A percentile compares a stretch with the other conserved stretches of the same genome.
phyloP scores from a whole-genome alignment of 2,888 invertebrate genomes.

The Hypena proboscidalis region DNA sequence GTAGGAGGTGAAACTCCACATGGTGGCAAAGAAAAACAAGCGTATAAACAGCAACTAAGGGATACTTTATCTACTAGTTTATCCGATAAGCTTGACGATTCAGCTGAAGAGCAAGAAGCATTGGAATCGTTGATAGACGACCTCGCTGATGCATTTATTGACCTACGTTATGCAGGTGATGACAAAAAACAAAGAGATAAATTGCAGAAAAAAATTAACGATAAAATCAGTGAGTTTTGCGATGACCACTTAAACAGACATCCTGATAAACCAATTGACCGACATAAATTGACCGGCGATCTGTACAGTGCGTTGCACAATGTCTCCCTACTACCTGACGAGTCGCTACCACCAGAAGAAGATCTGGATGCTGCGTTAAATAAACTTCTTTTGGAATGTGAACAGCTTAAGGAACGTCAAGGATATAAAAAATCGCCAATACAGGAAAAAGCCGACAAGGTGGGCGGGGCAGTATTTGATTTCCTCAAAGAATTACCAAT shows the following conservation, averaged over 20 bases:
- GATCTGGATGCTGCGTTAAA: too few species aligned
- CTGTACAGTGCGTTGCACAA: constrained; percentile 54
- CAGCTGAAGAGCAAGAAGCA: constrained; percentile 48
- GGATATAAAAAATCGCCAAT: constrained; percentile 54
- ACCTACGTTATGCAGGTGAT: constrained; percentile 51
- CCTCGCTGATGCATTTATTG: constrained; percentile 64
- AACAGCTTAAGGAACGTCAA: constrained; percentile 54
- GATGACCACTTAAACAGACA: constrained; percentile 52
- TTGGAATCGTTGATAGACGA: constrained; percentile 62
- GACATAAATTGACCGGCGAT: constrained; percentile 48
- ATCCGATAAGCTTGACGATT: constrained; percentile 33
- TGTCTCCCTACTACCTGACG: constrained; percentile 53
- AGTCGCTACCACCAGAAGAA: constrained; percentile 52
- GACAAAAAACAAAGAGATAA: constrained; percentile 42
- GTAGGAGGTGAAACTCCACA: too few species aligned
- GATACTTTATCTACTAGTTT: constrained; percentile 55
- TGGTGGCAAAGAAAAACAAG: too few species aligned
- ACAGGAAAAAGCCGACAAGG: too few species aligned
- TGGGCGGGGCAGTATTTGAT: too few species aligned
- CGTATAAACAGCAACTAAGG: constrained; percentile 57
- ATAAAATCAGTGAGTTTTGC: constrained; percentile 57
- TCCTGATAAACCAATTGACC: constrained; percentile 46
- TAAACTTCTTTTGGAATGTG: too few species aligned
- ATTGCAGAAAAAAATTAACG: constrained; percentile 51
- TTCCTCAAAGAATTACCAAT: constrained; percentile 56